Evolutionary conservation across 2,888 invertebrate species (phyloP).

Genomic region (Colletes collaris): DNA sequence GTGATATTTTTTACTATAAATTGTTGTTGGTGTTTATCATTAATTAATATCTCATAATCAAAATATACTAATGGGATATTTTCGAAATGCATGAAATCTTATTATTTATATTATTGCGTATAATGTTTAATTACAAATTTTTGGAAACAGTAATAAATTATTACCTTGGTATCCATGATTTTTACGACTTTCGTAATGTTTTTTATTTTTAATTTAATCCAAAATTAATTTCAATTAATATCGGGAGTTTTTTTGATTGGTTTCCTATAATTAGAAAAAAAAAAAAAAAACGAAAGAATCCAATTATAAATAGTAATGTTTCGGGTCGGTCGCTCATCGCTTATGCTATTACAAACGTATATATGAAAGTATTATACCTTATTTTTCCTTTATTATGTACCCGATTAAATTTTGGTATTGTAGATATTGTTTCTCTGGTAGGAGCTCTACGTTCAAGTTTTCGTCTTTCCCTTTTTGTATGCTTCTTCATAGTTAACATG

Average conservation of each 20-base stretch:
- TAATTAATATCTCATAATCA: constrained; percentile 1
- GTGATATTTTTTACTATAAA: constrained; percentile 40
- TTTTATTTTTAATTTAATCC: not conserved
- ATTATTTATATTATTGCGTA: constrained; percentile 19
- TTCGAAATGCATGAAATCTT: constrained; percentile 2
- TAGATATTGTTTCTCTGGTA: constrained; percentile 83
- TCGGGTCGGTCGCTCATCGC: too few relatives aligned
- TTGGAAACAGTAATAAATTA: not conserved
- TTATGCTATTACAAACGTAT: not conserved
- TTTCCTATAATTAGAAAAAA: constrained; percentile 17
- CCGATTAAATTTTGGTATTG: constrained; percentile 50
- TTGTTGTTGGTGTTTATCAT: constrained; percentile 9
- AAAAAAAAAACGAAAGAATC: not conserved
- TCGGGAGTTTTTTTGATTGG: not conserved
- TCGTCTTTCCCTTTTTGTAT: constrained; percentile 85
- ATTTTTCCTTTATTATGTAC: not conserved
- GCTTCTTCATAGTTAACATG: constrained; percentile 91
- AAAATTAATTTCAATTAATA: not conserved
- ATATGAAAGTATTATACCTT: constrained; percentile 15
- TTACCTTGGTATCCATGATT: not conserved
- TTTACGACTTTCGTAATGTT: not conserved
- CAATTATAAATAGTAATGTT: not conserved
- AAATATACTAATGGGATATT: constrained; percentile 6
- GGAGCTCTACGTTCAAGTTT: constrained; percentile 86
- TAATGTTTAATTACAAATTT: not conserved